Evolutionary conservation across 2,113 vertebrate species (phyloP).

Genomic region (Micromys minutus): DNA sequence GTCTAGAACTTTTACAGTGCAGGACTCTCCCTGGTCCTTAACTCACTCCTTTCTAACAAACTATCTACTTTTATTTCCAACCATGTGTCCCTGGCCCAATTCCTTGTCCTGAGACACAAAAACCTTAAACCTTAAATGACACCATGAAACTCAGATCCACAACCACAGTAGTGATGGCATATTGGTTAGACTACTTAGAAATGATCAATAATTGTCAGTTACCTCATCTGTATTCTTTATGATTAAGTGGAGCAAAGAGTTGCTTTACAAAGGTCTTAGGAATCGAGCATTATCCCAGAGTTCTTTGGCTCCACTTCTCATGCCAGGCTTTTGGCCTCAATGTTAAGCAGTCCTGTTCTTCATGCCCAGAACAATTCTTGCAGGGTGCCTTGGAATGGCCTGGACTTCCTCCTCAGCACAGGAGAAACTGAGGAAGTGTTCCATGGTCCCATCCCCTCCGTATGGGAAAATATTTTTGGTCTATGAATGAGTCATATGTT

Average conservation of each 20-base stretch:
- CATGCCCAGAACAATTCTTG: constrained; percentile 56
- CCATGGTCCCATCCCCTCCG: background rate
- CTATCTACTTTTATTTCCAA: background rate
- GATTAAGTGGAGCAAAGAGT: background rate
- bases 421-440: background rate
- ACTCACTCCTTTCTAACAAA: background rate
- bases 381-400: constrained; percentile 56
- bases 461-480: constrained; percentile 65
- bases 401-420: constrained; percentile 49
- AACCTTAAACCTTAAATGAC: background rate
- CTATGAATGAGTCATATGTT: constrained; percentile 41
- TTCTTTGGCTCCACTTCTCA: background rate
- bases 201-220: background rate
- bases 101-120: background rate
- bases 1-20: background rate
- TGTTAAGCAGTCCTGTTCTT: constrained; percentile 40
- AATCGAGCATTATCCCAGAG: constrained; percentile 30
- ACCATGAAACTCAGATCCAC: too few species aligned
- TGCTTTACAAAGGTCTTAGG: constrained; percentile 19
- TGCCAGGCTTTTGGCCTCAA: constrained; percentile 35
- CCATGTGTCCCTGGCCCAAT: background rate
- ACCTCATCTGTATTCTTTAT: background rate
- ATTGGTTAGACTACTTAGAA: constrained; percentile 39
- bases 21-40: background rate
- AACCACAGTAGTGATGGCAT: background rate